phyloP scores from a whole-genome alignment of 2,888 invertebrate genomes.

The Ophion costatus region DNA sequence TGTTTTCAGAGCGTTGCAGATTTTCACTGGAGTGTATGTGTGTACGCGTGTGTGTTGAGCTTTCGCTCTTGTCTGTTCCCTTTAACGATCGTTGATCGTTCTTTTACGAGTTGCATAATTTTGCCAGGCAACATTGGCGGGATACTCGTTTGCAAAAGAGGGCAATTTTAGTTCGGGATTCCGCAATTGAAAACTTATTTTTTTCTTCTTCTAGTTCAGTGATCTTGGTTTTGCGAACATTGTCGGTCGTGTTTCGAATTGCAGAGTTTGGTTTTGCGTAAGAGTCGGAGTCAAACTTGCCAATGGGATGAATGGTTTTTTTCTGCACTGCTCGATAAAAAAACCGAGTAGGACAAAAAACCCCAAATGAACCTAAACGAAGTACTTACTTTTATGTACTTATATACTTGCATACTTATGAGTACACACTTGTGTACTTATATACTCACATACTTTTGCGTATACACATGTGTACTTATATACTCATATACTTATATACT shows the following conservation, averaged over 20 bases:
- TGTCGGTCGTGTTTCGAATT: neutral
- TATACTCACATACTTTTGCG: no score
- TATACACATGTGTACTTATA: no score
- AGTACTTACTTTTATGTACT: no score
- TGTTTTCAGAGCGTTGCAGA: slow-evolving; percentile 58
- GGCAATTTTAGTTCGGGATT: neutral
- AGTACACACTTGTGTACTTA: no score
- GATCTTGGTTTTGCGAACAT: neutral
- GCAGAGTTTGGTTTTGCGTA: neutral
- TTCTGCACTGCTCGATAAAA: neutral
- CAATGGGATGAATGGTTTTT: neutral
- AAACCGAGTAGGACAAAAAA: no score
- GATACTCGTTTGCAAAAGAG: neutral
- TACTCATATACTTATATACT: no score
- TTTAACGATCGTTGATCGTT: neutral
- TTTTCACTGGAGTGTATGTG: slow-evolving; percentile 28
- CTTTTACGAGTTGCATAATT: neutral
- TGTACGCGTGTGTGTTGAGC: neutral
- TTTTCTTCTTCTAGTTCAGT: no score
- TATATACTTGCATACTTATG: no score
- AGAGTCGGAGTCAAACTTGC: neutral
- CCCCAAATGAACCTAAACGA: no score
- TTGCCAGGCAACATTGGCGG: neutral
- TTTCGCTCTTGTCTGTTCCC: slow-evolving; percentile 36
- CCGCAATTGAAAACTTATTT: neutral